Conservation (phyloP, 2,888 invertebrate genomes). For the Cosmia pyralina region DNA sequence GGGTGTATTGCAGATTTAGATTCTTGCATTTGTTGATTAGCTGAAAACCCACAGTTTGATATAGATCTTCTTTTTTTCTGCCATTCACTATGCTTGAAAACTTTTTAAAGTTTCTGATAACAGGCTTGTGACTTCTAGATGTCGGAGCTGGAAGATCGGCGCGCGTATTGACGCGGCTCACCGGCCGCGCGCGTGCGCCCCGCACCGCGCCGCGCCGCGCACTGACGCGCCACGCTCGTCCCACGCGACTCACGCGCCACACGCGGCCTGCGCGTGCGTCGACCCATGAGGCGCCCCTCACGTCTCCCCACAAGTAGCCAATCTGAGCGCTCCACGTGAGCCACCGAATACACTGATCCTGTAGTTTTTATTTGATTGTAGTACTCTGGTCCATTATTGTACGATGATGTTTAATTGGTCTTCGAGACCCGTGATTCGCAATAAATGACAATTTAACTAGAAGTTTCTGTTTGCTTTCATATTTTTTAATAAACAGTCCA, state of each 20-base stretch:
- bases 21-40: not conserved
- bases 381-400: slow-evolving; percentile 50
- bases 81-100: too few relatives aligned
- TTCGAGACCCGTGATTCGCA: slow-evolving; percentile 47
- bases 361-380: slow-evolving; percentile 55
- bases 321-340: slow-evolving; percentile 8
- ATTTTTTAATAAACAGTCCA: slow-evolving; percentile 28
- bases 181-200: slow-evolving; percentile 3
- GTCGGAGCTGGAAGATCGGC: slow-evolving; percentile 85
- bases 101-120: not conserved
- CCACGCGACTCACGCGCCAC: not conserved
- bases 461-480: slow-evolving; percentile 56
- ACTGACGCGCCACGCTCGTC: not conserved
- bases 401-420: slow-evolving; percentile 48
- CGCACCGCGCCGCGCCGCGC: slow-evolving; percentile 21
- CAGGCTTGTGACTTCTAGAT: slow-evolving; percentile 72
- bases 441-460: slow-evolving; percentile 59
- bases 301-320: slow-evolving; percentile 7
- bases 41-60: not conserved
- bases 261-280: slow-evolving; percentile 34
- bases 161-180: slow-evolving; percentile 85
- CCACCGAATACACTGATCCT: slow-evolving; percentile 37
- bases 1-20: not conserved
- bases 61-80: not conserved
- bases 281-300: slow-evolving; percentile 35